phyloP scores from a whole-genome alignment of 2,113 vertebrate species.

The Nothocercus julius region DNA sequence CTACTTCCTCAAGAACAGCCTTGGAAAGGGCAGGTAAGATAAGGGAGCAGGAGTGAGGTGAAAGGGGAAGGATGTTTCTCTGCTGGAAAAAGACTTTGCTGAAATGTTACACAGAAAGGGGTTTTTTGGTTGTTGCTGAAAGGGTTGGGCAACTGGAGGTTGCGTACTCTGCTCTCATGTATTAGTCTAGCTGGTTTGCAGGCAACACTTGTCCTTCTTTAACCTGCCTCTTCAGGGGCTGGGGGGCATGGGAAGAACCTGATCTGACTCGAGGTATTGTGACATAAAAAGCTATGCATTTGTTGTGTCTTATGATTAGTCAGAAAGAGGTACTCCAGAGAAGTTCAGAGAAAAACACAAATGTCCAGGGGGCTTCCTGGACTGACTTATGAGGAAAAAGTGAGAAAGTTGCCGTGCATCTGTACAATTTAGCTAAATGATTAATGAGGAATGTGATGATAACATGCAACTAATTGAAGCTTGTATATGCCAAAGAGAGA shows the following conservation, averaged over 20 bases:
- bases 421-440: slow-evolving; percentile 32
- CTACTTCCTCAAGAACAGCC: not conserved
- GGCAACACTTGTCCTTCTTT: not conserved
- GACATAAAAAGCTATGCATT: slow-evolving; percentile 27
- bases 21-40: not conserved
- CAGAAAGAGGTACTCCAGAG: not conserved
- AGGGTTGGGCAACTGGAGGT: not conserved
- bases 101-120: not conserved
- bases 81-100: not conserved
- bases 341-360: slow-evolving; percentile 19
- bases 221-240: slow-evolving; percentile 15
- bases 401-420: not conserved
- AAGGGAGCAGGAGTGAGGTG: not conserved
- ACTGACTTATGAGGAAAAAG: slow-evolving; percentile 38
- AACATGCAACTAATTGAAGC: slow-evolving; percentile 22
- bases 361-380: slow-evolving; percentile 41
- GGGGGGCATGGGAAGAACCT: not conserved
- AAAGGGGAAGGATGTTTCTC: not conserved
- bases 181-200: not conserved
- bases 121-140: not conserved
- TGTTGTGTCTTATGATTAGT: accelerated
- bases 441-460: slow-evolving; percentile 50
- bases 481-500: not conserved
- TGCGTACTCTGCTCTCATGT: not conserved
- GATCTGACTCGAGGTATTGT: slow-evolving; percentile 15